A percentile compares a stretch with the other conserved stretches of the same genome.
Conservation (phyloP, 2,113 vertebrate species). For the Dermatemys mawii region DNA sequence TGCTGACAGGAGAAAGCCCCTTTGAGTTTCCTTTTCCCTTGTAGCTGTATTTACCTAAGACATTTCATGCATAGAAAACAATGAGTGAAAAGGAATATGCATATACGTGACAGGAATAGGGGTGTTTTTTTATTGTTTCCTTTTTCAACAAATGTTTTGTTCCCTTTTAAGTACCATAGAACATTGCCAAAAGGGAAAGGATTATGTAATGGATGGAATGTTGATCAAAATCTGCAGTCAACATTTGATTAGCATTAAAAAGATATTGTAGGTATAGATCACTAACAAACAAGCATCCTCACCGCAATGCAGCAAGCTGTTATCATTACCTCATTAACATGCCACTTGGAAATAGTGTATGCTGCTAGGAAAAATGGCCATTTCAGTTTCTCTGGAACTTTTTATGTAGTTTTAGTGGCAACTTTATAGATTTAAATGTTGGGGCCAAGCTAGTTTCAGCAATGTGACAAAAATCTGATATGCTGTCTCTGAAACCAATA, state of each 20-base stretch:
- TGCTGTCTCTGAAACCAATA: not conserved
- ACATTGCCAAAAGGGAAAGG: not conserved
- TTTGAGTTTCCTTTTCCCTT: constrained; percentile 22
- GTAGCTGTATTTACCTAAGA: constrained; percentile 57
- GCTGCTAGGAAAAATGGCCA: too few relatives aligned
- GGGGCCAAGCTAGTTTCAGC: not conserved
- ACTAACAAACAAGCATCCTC: constrained; percentile 2
- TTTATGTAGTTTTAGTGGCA: not conserved
- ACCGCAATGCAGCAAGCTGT: not conserved
- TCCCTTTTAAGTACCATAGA: constrained; percentile 41
- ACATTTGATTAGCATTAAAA: constrained; percentile 55
- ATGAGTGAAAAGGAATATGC: constrained; percentile 47
- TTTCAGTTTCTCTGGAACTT: not conserved
- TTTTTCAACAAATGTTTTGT: constrained; percentile 33
- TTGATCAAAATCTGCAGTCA: constrained; percentile 24
- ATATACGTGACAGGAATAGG: constrained; percentile 32
- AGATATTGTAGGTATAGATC: constrained; percentile 41
- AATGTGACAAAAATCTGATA: not conserved
- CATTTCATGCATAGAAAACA: constrained; percentile 24
- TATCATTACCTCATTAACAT: rapidly evolving
- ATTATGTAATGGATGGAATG: constrained; percentile 17
- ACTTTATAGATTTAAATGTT: not conserved
- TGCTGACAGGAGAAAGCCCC: not conserved
- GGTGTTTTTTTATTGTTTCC: not conserved
- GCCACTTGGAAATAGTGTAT: not conserved